Percentiles rank a stretch among this genome's conserved stretches.
phyloP scores from a whole-genome alignment of 2,113 vertebrate species.

The Leiothrix lutea region DNA sequence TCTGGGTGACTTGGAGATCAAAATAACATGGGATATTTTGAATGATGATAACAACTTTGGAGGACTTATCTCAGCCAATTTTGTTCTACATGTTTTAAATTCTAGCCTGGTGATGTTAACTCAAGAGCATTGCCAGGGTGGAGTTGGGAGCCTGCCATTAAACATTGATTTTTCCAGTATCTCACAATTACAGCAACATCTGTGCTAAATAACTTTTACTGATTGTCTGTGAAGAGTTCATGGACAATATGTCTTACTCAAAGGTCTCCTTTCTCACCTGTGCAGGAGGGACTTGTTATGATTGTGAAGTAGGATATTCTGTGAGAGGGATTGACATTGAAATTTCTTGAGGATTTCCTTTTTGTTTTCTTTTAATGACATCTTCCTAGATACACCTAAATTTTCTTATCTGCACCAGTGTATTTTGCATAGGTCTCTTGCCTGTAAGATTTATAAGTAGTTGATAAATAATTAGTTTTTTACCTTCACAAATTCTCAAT shows the following conservation, averaged over 20 bases:
- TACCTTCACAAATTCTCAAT: neutral
- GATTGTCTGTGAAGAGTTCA: conserved; percentile 33
- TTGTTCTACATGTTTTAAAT: conserved; percentile 54
- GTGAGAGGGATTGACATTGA: neutral
- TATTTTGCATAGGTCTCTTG: neutral
- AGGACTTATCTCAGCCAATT: conserved; percentile 35
- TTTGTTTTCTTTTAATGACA: neutral
- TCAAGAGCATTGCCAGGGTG: conserved; percentile 34
- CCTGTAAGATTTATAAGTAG: neutral
- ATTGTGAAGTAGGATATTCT: neutral
- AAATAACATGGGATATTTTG: neutral
- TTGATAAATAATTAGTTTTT: neutral
- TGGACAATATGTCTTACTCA: neutral
- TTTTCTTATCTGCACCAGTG: neutral
- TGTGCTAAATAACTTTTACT: conserved; percentile 65
- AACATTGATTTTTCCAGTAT: conserved; percentile 66
- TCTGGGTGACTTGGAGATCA: neutral
- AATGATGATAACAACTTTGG: neutral
- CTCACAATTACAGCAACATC: conserved; percentile 68
- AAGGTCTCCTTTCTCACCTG: conserved; percentile 9
- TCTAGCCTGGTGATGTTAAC: conserved; percentile 36
- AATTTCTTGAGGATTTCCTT: neutral
- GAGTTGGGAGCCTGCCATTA: conserved; percentile 50
- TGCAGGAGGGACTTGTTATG: neutral
- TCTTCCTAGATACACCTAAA: neutral